Evolutionary conservation across 2,797 vertebrate genomes (phyloP), one percentile per base, ranked within the genome.

Genomic region (Florisuga fusca): DNA sequence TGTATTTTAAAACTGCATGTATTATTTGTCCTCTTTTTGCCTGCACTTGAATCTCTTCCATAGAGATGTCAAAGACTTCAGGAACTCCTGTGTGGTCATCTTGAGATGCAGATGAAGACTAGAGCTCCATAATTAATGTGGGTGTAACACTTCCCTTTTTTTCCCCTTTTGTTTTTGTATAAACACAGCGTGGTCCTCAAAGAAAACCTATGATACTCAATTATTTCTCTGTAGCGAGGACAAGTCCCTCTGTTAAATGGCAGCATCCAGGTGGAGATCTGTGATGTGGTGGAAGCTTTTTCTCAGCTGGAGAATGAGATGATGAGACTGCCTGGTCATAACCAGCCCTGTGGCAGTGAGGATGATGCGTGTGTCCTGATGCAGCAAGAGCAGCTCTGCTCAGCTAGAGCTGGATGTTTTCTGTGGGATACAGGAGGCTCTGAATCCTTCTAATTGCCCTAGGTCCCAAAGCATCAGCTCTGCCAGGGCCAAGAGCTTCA

Each of bases 321-420:
- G 77, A 19, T 63, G 66, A 34, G 21, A 19, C 18, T 0, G 29
- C 41, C 29, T 18, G 22, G 57, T 36, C 58, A 43, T 33, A 3
- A 7, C 12, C 26, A 51, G 9, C 53, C 38, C 20, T 26, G 16
- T 12, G 43, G n/a, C 26, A 6, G 15, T 25, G 29, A 18, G 19
- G 6, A 57, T 26, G 14, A 22, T 43, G 15, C 6, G 0, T 0
- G 0, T n/a, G 33, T 17, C 18, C 71, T 15, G 1, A 9, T 57
- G 46, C 54, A n/a, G 41, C 61, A 21, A 5, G 33, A 73, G 36
- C 87, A 64, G 59, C 51, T 0, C 23, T 84, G 59, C 43, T 67
- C 25, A 38, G 68, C 25, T 27, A 7, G 57, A 78, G n/a, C 50
- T 63, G 38, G 11, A 63, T 58, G 2, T 48, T 20, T 75, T 11